phyloP scores from a whole-genome alignment of 2,888 invertebrate species.

The Gasteruption jaculator region DNA sequence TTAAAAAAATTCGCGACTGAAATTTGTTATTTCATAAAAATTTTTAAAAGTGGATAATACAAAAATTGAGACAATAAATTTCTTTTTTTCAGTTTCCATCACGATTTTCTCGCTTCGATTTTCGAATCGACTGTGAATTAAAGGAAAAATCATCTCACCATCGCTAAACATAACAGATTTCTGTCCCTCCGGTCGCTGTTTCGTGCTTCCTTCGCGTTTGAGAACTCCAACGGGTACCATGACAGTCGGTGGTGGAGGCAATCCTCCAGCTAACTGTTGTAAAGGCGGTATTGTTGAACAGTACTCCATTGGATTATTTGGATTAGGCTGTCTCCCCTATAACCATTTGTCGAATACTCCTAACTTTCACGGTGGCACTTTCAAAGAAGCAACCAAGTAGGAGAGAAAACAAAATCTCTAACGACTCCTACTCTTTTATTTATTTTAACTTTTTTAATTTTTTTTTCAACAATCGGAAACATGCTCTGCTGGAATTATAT shows the following conservation, averaged over 20 bases:
- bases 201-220: slow-evolving; percentile 62
- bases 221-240: slow-evolving; percentile 82
- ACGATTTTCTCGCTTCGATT: no score
- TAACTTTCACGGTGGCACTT: slow-evolving; percentile 39
- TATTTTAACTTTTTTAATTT: no score
- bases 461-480: no score
- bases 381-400: no score
- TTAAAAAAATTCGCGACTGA: no score
- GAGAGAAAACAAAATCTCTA: no score
- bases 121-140: not conserved
- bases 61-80: no score
- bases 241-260: slow-evolving; percentile 63
- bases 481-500: no score
- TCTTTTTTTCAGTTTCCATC: no score
- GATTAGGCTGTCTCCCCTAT: slow-evolving; percentile 64
- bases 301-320: slow-evolving; percentile 84
- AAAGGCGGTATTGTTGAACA: slow-evolving; percentile 78
- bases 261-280: slow-evolving; percentile 62
- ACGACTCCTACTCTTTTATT: no score
- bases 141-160: slow-evolving; percentile 52
- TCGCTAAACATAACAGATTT: slow-evolving; percentile 83
- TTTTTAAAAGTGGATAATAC: no score
- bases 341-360: slow-evolving; percentile 52
- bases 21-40: no score
- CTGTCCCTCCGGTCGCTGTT: slow-evolving; percentile 57